phyloP scores from a whole-genome alignment of 2,888 invertebrate genomes.

The Sinotaia quadrata region DNA sequence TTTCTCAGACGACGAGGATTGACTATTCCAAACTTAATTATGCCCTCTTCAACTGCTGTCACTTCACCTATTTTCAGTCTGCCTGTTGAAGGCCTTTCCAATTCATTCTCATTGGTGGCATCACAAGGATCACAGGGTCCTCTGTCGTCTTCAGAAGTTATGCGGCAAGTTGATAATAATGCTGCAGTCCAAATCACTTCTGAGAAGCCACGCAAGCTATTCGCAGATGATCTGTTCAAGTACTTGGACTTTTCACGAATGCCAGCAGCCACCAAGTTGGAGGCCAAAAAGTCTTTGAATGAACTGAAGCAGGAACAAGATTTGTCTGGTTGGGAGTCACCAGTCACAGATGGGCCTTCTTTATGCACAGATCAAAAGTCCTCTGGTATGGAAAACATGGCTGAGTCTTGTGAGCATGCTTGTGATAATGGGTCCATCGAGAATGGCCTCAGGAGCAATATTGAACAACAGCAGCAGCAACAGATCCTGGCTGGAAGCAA shows the following conservation, averaged over 20 bases:
- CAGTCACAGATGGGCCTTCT: constrained; percentile 24
- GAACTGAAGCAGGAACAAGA: constrained; percentile 40
- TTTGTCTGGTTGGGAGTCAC: constrained; percentile 24
- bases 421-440: constrained; percentile 30
- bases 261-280: constrained; percentile 14
- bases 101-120: background rate
- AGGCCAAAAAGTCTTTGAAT: constrained; percentile 39
- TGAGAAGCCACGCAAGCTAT: constrained; percentile 27
- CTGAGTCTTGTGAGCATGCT: constrained; percentile 21
- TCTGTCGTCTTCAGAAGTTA: constrained; percentile 23
- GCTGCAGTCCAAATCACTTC: background rate
- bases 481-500: constrained; percentile 13
- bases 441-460: constrained; percentile 45
- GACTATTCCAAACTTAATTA: constrained; percentile 38
- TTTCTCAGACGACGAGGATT: constrained; percentile 46
- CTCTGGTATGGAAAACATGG: constrained; percentile 8
- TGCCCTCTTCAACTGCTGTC: constrained; percentile 7
- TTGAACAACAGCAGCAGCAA: constrained; percentile 41
- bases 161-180: no score
- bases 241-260: constrained; percentile 30
- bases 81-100: constrained; percentile 5
- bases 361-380: no score
- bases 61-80: constrained; percentile 10
- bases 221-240: constrained; percentile 37
- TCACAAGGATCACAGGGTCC: background rate